Conservation (phyloP, 2,888 invertebrate species). For the Eupithecia vulgata region DNA sequence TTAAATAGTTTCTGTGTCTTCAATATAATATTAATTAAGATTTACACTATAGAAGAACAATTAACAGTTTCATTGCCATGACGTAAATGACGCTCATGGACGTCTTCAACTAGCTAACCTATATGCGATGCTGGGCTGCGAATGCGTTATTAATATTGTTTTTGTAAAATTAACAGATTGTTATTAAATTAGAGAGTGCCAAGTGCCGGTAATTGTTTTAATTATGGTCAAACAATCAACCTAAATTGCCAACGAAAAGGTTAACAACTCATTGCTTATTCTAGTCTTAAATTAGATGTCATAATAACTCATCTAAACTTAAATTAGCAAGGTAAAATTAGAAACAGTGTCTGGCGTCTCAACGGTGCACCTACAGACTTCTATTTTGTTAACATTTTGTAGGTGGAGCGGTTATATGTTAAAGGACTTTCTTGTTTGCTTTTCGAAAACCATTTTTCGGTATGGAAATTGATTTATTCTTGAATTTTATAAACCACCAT, state of each 20-base stretch:
- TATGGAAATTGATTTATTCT: neutral
- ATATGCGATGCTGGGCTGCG: neutral
- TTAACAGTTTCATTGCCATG: no score
- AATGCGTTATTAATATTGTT: neutral
- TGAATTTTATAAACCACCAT: slow-evolving; percentile 16
- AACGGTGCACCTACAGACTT: neutral
- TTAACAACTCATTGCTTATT: slow-evolving; percentile 27
- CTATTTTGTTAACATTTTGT: neutral
- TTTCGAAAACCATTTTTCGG: neutral
- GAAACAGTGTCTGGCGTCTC: slow-evolving; percentile 9
- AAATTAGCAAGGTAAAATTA: slow-evolving; percentile 10
- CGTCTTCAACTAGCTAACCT: no score
- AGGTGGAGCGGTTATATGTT: neutral
- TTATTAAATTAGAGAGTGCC: neutral
- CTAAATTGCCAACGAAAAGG: neutral
- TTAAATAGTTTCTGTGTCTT: neutral
- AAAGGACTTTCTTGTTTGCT: neutral
- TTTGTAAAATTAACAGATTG: neutral
- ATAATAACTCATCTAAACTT: slow-evolving; percentile 28
- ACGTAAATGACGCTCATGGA: no score
- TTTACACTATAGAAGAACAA: neutral
- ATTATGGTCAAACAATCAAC: neutral
- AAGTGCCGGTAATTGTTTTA: neutral
- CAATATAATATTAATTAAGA: neutral
- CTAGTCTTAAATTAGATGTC: slow-evolving; percentile 43